A percentile compares a stretch with the other conserved stretches of the same genome.
phyloP scores from a whole-genome alignment of 37 sponge, comb jelly and placozoan genomes.

The Cladorhizidae sp. region DNA sequence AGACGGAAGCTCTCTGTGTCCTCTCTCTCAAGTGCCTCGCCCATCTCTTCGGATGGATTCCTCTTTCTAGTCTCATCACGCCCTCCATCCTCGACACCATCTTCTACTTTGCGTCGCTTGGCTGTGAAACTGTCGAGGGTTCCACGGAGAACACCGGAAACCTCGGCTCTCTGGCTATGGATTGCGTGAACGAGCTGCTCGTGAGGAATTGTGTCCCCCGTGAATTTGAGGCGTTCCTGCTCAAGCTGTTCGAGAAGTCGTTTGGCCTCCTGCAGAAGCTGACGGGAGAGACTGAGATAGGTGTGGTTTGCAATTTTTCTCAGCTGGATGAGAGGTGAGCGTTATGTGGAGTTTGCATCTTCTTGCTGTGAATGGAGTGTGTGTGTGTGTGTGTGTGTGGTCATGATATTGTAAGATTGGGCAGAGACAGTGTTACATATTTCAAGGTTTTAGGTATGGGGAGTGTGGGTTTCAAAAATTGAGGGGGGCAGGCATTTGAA shows the following conservation, averaged over 20 bases:
- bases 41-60: conserved; percentile 85
- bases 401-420: too few relatives aligned
- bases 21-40: conserved; percentile 62
- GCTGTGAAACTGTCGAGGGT: conserved; percentile 65
- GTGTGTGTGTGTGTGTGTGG: too few relatives aligned
- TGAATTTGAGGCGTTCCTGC: conserved; percentile 70
- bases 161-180: conserved; percentile 78
- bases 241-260: conserved; percentile 78
- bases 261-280: conserved; percentile 61
- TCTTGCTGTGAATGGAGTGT: too few relatives aligned
- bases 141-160: conserved; percentile 36
- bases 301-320: conserved; percentile 28
- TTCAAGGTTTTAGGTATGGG: too few relatives aligned
- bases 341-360: neutral
- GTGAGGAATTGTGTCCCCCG: conserved; percentile 70
- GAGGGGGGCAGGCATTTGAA: too few relatives aligned
- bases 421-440: too few relatives aligned
- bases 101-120: conserved; percentile 74
- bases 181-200: conserved; percentile 78
- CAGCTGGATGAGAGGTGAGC: conserved; percentile 70
- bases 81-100: conserved; percentile 60
- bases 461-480: too few relatives aligned
- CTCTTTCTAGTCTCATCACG: conserved; percentile 61
- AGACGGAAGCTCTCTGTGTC: conserved; percentile 52
- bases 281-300: conserved; percentile 48